Evolutionary conservation across 2,113 vertebrate species (phyloP), one percentile per base, ranked within the genome.

Genomic region (Tetrao urogallus): DNA sequence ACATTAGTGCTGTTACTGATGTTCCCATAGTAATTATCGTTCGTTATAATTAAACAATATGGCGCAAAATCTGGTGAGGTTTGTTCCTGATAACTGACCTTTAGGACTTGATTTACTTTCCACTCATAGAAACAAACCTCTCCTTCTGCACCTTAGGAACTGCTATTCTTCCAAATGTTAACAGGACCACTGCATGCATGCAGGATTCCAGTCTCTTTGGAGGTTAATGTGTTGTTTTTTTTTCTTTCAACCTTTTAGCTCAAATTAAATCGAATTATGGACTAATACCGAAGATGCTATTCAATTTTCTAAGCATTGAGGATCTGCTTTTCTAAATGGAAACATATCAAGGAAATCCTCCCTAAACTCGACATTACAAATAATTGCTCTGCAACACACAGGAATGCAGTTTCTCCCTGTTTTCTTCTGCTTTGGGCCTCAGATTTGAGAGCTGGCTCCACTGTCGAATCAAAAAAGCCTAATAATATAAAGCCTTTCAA

Each of bases 401-500:
- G 50, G 65, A 67, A 67, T 71, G 25, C 47, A 25, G 13, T 25
- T 14, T 92, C 28, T 85, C 71, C 42, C 24, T 30, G 12, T 77
- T 86, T 77, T 91, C 58, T 32, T 82, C 48, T 11, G 32, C 69
- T 89, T 69, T 18, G 27, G 16, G 83, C 18, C 81, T 89, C 27
- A 34, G 67, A 85, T 89, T 89, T 58, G 75, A 86, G 64, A 47
- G 71, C 73, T 92, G 82, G 48, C 82, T 83, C n/a, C 25, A 43
- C 30, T 52, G 34, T 1, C 50, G n/a, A 73, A 56, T 11, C 20
- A 56, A 60, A 92, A 74, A 78, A 74, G 42, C 42, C 42, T 3
- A 66, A 18, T 3, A 66, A 48, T 13, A 34, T 24, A 63, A 95
- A 87, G 11, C 45, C 32, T 92, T 94, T 91, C 43, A 95, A 94